A percentile compares a stretch with the other conserved stretches of the same genome.
These are phyloP conservation scores for Cerastis leucographa DNA, from an alignment of 2,888 invertebrate genomes.

Conservation along the genomic window DNA sequence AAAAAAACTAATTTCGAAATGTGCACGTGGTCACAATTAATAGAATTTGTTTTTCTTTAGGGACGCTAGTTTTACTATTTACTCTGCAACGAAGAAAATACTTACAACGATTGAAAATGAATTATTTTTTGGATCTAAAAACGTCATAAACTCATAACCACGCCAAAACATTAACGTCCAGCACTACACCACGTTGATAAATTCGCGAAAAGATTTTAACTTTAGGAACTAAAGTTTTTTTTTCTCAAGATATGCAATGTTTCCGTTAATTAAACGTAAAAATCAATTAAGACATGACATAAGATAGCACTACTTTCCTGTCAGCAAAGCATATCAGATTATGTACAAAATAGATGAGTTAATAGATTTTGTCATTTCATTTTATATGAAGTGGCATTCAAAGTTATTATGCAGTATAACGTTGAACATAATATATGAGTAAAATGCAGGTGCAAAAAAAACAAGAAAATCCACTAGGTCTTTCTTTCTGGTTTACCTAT, in stretches of 20 bases:
- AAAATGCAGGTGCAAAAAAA: slow-evolving; percentile 9
- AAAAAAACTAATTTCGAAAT: too few species aligned
- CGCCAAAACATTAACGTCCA: background rate
- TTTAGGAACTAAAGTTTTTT: background rate
- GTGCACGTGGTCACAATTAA: background rate
- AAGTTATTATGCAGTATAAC: slow-evolving; percentile 2
- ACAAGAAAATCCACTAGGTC: background rate
- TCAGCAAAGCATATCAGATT: slow-evolving; percentile 51
- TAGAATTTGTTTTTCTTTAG: background rate
- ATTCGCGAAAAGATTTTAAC: background rate
- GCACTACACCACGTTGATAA: background rate
- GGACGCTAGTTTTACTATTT: background rate
- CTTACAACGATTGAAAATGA: background rate
- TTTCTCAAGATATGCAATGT: background rate
- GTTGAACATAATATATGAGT: background rate
- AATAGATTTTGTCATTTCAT: slow-evolving; percentile 44
- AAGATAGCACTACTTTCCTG: slow-evolving; percentile 52
- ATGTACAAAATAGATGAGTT: slow-evolving; percentile 51
- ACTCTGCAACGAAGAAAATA: background rate
- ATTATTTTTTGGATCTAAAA: background rate
- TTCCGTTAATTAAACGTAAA: slow-evolving; percentile 25
- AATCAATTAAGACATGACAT: slow-evolving; percentile 42
- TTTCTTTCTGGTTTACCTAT: slow-evolving; percentile 10
- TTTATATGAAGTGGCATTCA: slow-evolving; percentile 33
- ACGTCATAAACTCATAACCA: background rate